A percentile compares a stretch with the other conserved stretches of the same genome.
Evolutionary conservation across 2,797 vertebrate genomes (phyloP).

Genomic region (Enteromius anoplus): DNA sequence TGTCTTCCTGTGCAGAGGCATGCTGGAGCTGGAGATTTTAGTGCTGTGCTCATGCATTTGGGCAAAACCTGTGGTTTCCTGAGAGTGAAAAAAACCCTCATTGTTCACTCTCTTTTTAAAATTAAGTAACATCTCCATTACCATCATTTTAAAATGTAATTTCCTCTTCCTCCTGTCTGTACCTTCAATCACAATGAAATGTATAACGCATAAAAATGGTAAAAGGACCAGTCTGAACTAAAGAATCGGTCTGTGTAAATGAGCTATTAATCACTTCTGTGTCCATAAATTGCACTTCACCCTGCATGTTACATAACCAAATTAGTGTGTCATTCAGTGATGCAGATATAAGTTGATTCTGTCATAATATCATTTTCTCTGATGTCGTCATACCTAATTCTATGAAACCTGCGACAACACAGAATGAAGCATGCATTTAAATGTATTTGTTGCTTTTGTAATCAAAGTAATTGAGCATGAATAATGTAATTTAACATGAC

Average conservation of each 20-base stretch:
- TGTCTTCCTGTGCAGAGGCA: not conserved
- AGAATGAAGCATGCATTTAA: not conserved
- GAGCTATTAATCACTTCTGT: not conserved
- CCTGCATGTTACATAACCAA: conserved; percentile 6
- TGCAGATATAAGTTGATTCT: conserved; percentile 2
- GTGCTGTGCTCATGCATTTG: not conserved
- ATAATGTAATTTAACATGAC: not conserved
- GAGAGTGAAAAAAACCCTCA: not conserved
- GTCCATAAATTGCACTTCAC: not conserved
- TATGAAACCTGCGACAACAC: not conserved
- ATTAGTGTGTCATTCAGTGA: not conserved
- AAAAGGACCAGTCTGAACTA: not conserved
- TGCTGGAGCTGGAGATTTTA: not conserved
- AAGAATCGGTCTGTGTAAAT: not conserved
- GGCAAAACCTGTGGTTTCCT: not conserved
- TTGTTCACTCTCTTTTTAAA: conserved; percentile 2
- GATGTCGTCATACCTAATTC: not conserved
- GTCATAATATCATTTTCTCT: not conserved
- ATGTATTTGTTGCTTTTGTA: not conserved
- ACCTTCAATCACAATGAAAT: not conserved
- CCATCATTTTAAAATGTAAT: not conserved
- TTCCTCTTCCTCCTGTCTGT: conserved; percentile 12
- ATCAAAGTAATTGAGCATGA: not conserved
- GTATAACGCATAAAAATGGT: not conserved
- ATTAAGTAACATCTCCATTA: not conserved